phyloP scores from a whole-genome alignment of 2,888 invertebrate species.

The Aphidius colemani region DNA sequence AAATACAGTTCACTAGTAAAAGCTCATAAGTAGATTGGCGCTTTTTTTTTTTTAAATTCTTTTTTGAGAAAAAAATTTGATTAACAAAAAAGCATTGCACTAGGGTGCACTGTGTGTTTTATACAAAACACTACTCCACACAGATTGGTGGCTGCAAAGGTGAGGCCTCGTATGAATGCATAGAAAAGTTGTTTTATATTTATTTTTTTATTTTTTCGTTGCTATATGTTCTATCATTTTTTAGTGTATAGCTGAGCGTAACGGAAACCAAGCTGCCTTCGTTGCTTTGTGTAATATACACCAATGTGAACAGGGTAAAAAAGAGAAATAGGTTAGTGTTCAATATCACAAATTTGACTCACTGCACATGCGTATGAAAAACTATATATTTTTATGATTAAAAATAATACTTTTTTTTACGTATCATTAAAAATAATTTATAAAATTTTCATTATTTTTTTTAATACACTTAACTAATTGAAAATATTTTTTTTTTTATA shows the following conservation, averaged over 20 bases:
- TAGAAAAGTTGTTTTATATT: not conserved
- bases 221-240: slow-evolving; percentile 22
- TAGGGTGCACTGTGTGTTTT: too few species aligned
- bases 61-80: too few species aligned
- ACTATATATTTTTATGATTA: slow-evolving; percentile 19
- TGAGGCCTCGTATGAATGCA: too few species aligned
- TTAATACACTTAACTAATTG: too few species aligned
- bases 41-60: too few species aligned
- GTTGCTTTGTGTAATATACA: slow-evolving; percentile 30
- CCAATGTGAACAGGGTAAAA: not conserved
- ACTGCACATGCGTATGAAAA: slow-evolving; percentile 27
- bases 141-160: too few species aligned
- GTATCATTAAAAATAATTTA: too few species aligned
- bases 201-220: not conserved
- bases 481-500: too few species aligned
- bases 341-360: slow-evolving; percentile 27
- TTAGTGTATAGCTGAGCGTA: slow-evolving; percentile 26
- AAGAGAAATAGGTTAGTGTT: slow-evolving; percentile 21
- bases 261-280: slow-evolving; percentile 30
- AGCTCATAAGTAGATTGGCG: too few species aligned
- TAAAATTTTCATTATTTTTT: too few species aligned
- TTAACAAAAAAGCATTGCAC: not conserved
- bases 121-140: too few species aligned
- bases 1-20: too few species aligned
- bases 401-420: slow-evolving; percentile 6